These are phyloP conservation scores for Nettapus auritus DNA, from an alignment of 2,113 vertebrate genomes.

Conservation along the genomic window DNA sequence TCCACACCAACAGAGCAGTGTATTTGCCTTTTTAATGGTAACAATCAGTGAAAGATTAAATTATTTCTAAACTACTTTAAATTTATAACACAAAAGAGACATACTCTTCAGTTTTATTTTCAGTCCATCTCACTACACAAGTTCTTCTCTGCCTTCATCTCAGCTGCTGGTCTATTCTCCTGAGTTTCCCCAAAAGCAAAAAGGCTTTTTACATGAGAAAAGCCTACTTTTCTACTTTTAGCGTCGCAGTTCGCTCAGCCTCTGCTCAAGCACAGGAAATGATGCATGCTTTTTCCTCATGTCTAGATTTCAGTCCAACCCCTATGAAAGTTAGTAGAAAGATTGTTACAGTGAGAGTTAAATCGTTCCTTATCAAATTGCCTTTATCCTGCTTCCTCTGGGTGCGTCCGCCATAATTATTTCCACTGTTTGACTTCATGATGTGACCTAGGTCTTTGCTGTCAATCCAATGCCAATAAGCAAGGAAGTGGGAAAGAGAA, in stretches of 20 bases:
- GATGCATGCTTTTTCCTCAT: accelerated
- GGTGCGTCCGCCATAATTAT: neutral
- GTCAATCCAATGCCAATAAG: neutral
- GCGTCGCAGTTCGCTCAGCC: neutral
- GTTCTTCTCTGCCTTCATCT: neutral
- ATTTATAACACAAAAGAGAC: neutral
- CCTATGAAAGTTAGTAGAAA: neutral
- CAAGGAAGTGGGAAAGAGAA: neutral
- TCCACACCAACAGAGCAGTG: neutral
- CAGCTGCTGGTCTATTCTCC: neutral
- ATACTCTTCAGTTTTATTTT: neutral
- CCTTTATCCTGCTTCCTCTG: neutral
- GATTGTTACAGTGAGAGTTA: neutral
- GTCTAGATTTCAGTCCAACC: neutral
- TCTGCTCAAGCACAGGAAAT: neutral
- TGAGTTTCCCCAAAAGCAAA: neutral
- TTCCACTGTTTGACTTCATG: neutral
- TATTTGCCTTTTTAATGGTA: neutral
- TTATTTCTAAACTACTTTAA: neutral
- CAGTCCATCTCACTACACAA: neutral
- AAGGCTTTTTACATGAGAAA: neutral
- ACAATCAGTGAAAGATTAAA: neutral
- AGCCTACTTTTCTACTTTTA: neutral
- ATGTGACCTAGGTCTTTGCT: neutral
- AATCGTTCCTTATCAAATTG: neutral